Base-by-base conservation (phyloP, 2,797 vertebrate species). In the Artibeus jamaicensis region DNA sequence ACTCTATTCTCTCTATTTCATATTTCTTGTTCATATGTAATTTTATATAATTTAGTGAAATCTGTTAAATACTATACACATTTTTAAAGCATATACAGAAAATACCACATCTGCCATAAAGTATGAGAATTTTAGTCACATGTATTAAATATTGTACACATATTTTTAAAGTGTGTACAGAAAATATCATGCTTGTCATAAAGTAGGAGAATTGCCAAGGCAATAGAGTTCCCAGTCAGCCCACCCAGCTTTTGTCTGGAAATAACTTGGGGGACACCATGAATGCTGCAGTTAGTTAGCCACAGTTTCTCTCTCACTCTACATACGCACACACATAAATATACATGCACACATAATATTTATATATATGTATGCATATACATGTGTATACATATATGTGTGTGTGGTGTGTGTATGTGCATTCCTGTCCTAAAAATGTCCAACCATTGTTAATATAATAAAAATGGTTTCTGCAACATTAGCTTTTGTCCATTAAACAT, bases 21-120 rank as follows among this genome's bases (percentile, higher is more conserved):
- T 44, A 1, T 67, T 50, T 65, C 29, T 85, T 48, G 3, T 39
- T 87, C 19, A 73, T 79, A 53, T 44, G 19, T 81, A 8, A 71
- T 48, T 50, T 79, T 89, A n/a, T 71, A 39, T 22, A 73, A 46
- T 62, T 87, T 65, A 71, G 22, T 68, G 22, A 95, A 78, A 42
- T 48, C 18, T 89, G 22, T 91, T 78, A 95, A 42, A 22, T 67
- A 53, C 10, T 44, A 0, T 44, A 34, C 34, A 59, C 0, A 84
- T 88, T 89, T 87, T 86, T 55, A 53, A 74, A 89, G 14, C 37
- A 3, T 53, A 14, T 65, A 74, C 10, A 74, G 50, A 79, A 83
- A 83, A 59, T 55, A 65, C 0, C 62, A 37, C 9, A 4, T 68
- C 44, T 83, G 5, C 10, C 15, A 34, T 67, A 24, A 24, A 55